Percentiles rank a stretch among this genome's conserved stretches.
Evolutionary conservation across 2,888 invertebrate genomes (phyloP).

Genomic region (Agonopterix heracliana): DNA sequence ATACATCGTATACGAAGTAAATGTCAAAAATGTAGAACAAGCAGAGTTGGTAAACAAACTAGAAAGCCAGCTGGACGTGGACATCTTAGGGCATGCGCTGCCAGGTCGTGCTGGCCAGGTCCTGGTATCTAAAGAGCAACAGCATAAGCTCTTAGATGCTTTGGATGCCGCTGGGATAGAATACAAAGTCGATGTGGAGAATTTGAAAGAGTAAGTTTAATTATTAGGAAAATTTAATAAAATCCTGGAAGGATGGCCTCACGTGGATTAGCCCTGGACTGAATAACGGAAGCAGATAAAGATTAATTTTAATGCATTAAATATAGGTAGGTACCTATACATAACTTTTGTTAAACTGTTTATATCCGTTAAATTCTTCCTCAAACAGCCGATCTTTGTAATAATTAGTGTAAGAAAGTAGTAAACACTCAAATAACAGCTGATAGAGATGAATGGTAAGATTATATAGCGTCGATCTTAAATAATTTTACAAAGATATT

Average conservation of each 20-base stretch:
- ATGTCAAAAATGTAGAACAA: slow-evolving; percentile 30
- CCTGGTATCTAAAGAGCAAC: slow-evolving; percentile 36
- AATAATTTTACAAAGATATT: too few species aligned
- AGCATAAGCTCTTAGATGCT: slow-evolving; percentile 32
- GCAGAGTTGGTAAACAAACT: slow-evolving; percentile 31
- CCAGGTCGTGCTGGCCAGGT: slow-evolving; percentile 34
- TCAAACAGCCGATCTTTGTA: too few species aligned
- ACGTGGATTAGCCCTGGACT: too few species aligned
- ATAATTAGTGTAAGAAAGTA: too few species aligned
- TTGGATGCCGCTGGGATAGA: slow-evolving; percentile 31
- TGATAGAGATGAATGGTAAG: too few species aligned
- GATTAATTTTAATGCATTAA: neutral
- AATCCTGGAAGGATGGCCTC: too few species aligned
- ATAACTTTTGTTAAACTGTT: too few species aligned
- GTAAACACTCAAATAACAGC: too few species aligned
- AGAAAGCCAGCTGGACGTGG: slow-evolving; percentile 27
- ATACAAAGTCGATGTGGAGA: slow-evolving; percentile 37
- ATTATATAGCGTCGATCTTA: too few species aligned
- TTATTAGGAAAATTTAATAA: too few species aligned
- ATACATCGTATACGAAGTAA: slow-evolving; percentile 36
- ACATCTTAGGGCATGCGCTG: slow-evolving; percentile 39
- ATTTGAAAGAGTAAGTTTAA: slow-evolving; percentile 50
- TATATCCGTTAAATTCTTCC: too few species aligned
- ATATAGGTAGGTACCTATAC: neutral
- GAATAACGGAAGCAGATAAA: neutral